Evolutionary conservation across 1,140 invertebrate genomes (phyloP).

Genomic region (Euura lappo): DNA sequence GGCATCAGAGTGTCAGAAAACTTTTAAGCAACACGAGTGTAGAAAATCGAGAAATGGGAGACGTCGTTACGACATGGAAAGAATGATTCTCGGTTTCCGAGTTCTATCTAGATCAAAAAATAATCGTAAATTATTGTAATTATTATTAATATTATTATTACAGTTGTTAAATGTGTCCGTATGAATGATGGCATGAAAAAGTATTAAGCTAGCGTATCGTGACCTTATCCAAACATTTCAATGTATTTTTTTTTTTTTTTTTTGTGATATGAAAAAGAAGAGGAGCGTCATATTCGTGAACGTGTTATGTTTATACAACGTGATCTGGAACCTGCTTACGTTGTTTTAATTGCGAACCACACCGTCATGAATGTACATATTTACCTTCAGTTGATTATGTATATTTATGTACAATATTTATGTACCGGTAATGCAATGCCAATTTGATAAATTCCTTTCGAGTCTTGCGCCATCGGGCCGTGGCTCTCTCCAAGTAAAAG

Average conservation of each 20-base stretch:
- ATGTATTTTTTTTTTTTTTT: not conserved
- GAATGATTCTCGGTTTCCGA: not conserved
- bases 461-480: not conserved
- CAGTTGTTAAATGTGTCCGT: not conserved
- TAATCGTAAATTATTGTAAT: not conserved
- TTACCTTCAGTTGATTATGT: not conserved
- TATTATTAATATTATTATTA: not conserved
- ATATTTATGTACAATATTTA: not conserved
- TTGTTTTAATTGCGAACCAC: not conserved
- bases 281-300: not conserved
- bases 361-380: not conserved
- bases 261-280: not conserved
- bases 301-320: not conserved
- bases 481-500: not conserved
- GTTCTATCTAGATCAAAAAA: not conserved
- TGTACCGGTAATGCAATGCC: not conserved
- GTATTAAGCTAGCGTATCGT: too few relatives aligned
- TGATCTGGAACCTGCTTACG: not conserved
- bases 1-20: constrained; percentile 42
- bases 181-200: not conserved
- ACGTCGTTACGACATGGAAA: constrained; percentile 38
- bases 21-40: constrained; percentile 39
- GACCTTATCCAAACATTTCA: too few relatives aligned
- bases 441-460: not conserved
- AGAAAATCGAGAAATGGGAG: constrained; percentile 45